Percentiles rank a stretch among this genome's conserved stretches.
These are phyloP conservation scores for human DNA, from an alignment of 2,113 vertebrate genomes.

Conservation along the genomic window GRCh38 chr5:29322001-29322500, in stretches of 20 bases:
- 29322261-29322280: neutral
- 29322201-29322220: neutral
- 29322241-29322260: neutral
- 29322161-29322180: neutral
- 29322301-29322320: neutral
- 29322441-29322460: neutral
- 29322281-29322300: neutral
- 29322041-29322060: neutral
- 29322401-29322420: neutral
- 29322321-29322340: neutral
- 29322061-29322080: neutral
- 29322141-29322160: neutral
- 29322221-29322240: neutral
- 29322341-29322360: slow-evolving; percentile 40
- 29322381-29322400: slow-evolving; percentile 38
- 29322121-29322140: neutral
- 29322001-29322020: neutral
- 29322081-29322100: neutral
- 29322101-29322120: neutral
- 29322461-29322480: neutral
- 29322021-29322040: neutral
- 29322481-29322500: neutral
- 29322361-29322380: slow-evolving; percentile 26
- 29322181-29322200: neutral
- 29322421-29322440: neutral